Evolutionary conservation across 2,113 vertebrate species (phyloP), one percentile per base, ranked within the genome.

Genomic region (Mastomys natalensis): DNA sequence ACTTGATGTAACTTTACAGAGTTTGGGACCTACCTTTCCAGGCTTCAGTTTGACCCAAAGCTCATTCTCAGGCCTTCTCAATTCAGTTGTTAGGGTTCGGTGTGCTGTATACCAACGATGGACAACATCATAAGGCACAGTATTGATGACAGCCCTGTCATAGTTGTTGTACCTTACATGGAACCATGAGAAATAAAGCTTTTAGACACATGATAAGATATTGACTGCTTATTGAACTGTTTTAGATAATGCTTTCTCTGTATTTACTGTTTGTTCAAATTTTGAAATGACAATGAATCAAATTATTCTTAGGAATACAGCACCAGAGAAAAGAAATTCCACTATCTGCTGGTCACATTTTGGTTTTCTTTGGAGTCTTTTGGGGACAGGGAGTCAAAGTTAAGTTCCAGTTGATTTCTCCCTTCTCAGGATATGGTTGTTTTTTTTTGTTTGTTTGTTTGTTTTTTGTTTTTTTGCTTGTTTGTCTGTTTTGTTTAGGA

Each of bases 31-130:
- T 98, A 99, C 99, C 98, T 98, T 99, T 60, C 99, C 99, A 0
- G 99, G 99, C 87, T 98, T 99, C 93, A 99, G 98, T 98, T 99
- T 99, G 95, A 99, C 98, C 99, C 99, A 99, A 22, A 99, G 98
- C 91, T 99, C 99, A 6, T 99, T 99, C 89, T 99, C 98, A 0
- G 99, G 99, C 15, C 97, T 98, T 97, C 99, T 98, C 43, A 99
- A 98, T 94, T 99, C 99, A 1, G 97, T 8, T 13, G 99, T 99
- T 96, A 99, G 98, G 12, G 99, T 98, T 40, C 99, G 98, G 95
- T 99, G 99, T 0, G 99, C 99, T 1, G 12, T 89, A 10, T 99
- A 99, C 99, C 99, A 99, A 91, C 97, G 98, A 84, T 98, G 99
- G 55, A 99, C 98, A 1, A 98, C 93, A 1, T 99, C 98, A 2